These are phyloP conservation scores for Hyles euphorbiae DNA, from an alignment of 1,140 invertebrate genomes.

Conservation along the genomic window DNA sequence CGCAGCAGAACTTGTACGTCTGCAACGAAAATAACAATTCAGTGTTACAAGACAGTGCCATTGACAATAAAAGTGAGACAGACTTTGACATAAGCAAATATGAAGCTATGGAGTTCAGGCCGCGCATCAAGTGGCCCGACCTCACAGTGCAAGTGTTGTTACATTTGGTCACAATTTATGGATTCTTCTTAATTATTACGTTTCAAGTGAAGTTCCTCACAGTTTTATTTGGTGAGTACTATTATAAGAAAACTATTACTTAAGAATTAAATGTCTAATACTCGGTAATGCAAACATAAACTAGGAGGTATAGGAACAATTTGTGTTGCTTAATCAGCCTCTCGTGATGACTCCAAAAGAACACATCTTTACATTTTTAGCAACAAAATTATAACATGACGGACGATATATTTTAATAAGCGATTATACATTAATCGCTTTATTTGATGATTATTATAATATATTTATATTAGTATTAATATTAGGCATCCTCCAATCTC, in stretches of 20 bases:
- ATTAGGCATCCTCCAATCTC: too few relatives aligned
- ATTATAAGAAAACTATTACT: neutral
- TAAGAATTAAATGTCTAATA: too few relatives aligned
- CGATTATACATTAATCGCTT: too few relatives aligned
- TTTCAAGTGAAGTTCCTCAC: conserved; percentile 80
- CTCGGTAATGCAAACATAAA: too few relatives aligned
- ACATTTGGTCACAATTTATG: conserved; percentile 82
- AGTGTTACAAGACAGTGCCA: conserved; percentile 26
- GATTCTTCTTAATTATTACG: conserved; percentile 79
- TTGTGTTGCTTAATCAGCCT: too few relatives aligned
- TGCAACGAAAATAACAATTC: conserved; percentile 44
- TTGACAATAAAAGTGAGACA: conserved; percentile 39
- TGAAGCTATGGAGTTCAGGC: conserved; percentile 74
- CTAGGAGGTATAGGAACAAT: too few relatives aligned
- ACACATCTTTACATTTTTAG: too few relatives aligned
- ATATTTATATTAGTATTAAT: too few relatives aligned
- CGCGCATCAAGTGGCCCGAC: conserved; percentile 83
- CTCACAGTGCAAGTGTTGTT: conserved; percentile 80
- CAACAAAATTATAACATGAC: too few relatives aligned
- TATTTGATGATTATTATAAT: too few relatives aligned
- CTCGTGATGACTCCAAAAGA: too few relatives aligned
- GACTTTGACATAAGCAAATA: conserved; percentile 57
- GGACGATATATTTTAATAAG: too few relatives aligned
- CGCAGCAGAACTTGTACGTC: conserved; percentile 42
- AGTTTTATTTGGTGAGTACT: conserved; percentile 82